phyloP scores from a whole-genome alignment of 2,797 vertebrate genomes.

The Pygocentrus nattereri region DNA sequence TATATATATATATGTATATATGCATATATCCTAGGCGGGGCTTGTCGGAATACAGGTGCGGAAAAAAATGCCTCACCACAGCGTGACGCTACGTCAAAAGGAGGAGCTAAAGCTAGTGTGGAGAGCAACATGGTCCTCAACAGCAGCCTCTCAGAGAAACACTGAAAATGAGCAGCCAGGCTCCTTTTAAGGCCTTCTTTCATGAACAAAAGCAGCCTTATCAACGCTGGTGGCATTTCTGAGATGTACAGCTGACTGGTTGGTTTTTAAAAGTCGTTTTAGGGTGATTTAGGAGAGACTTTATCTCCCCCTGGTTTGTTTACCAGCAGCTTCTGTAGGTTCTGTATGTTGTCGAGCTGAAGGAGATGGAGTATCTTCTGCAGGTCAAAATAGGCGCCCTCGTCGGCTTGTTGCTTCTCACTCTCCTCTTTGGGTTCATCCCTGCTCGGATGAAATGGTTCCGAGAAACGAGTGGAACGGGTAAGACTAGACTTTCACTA shows the following conservation, averaged over 20 bases:
- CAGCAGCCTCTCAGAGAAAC: background rate
- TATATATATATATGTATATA: too few relatives aligned
- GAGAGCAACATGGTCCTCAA: background rate
- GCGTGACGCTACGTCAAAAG: background rate
- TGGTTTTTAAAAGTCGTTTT: background rate
- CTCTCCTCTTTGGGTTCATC: conserved; percentile 80
- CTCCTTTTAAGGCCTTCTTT: background rate
- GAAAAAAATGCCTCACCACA: too few relatives aligned
- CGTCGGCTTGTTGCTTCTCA: conserved; percentile 76
- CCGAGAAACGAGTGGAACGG: conserved; percentile 74
- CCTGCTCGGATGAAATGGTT: conserved; percentile 82
- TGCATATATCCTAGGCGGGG: too few relatives aligned
- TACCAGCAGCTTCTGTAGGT: conserved; percentile 4
- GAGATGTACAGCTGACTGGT: background rate
- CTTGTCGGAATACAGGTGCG: background rate
- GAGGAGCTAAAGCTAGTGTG: background rate
- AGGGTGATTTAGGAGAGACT: background rate
- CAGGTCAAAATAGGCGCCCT: conserved; percentile 81
- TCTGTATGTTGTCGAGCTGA: background rate
- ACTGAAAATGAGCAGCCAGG: background rate
- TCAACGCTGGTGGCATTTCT: background rate
- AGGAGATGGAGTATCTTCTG: conserved; percentile 80
- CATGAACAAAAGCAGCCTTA: too few relatives aligned
- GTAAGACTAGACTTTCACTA: too few relatives aligned
- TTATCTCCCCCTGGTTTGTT: conserved; percentile 12